Base-by-base conservation (phyloP, 2,888 invertebrate genomes). In the Pachycephus smyrnensis region DNA sequence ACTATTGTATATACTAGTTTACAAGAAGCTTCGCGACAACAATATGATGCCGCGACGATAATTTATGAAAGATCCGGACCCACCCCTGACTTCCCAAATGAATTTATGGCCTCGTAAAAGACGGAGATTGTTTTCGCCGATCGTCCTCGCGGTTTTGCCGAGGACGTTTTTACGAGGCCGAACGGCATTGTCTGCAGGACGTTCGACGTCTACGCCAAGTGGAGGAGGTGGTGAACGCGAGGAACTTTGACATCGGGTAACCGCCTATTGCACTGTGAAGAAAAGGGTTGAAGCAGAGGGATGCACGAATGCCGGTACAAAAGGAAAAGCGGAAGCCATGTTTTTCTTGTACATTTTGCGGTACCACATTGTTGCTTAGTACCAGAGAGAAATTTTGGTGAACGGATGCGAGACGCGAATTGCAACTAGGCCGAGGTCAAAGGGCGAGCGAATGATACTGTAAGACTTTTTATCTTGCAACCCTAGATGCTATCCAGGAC, bases 61-160 rank as follows among this genome's bases (percentile, higher is more conserved):
- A 75, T 73, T 78, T 76, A 78, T 76, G 78, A 78, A 78, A 76
- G 75, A 78, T 30, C 40, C 37, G 69, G 35, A 32, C 6, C 75
- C 68, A 30, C 68, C 68, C 71, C 78, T 83, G 79, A 73, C 78
- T 80, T 83, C 74, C 74, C 81, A 85, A 86, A 88, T 88, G 87
- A 89, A 89, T 89, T 89, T 89, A 89, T 85, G 82, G 83, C 84
- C 83, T 85, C 86, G 87, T 89, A 89, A 88, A 86, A 86, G 80
- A 82, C 23, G 81, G 84, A 86, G 87, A 88, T 88, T 86, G 88
- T 88, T 86, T 86, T 77, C 75, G 68, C 77, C 55, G 81, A 80
- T 82, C 80, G 82, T 82, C 79, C 76, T 80, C 83, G 85, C 82
- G 86, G 88, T 87, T 89, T 87, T 55, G 89, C 82, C 84, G 84